Evolutionary conservation across 1,140 invertebrate genomes (phyloP), one percentile per base, ranked within the genome.

Genomic region (Microvelia longipes): DNA sequence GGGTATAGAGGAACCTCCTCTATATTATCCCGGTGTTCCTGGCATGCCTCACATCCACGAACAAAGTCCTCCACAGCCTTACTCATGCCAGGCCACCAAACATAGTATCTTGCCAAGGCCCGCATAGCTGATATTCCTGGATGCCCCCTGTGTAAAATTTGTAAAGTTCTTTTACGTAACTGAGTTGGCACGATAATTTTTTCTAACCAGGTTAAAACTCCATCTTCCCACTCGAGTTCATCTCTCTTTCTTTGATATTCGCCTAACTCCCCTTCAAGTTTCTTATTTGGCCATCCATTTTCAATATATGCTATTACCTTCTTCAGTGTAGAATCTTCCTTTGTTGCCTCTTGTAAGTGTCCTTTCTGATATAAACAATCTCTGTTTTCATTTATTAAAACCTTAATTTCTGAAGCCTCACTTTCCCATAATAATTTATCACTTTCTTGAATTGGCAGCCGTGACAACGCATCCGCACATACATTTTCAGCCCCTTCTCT

Each of bases 381-480:
- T n/a, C 25, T 26, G 24, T 24, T 50, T 50, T 50, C 35, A 50
- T 50, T 19, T 11, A 50, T 50, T 50, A 50, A 11, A 11, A 19
- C 35, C 35, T 50, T 50, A 11, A 50, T 50, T 19, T 50, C 35
- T 11, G 35, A 50, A 13, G 24, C 62, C 15, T 64, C 62, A 24
- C 24, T 64, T 64, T 64, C 25, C 62, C 15, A 64, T 24, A 24
- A 2, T 64, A n/a, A n/a, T 64, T 24, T 64, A 14, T 64, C 25
- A 26, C 25, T 26, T 26, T 25, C 24, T 64, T 64, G 62, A 27
- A 25, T 15, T 61, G 72, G 70, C 19, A 77, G 68, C 24, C 78
- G 66, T 13, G 76, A 77, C 27, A 79, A 69, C 27, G 70, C 75
- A 73, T 79, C 77, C 1, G 77, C 77, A 63, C 73, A 69, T 1